Percentiles rank a stretch among this genome's conserved stretches.
Conservation (phyloP, 2,113 vertebrate species). For the Cyanoderma ruficeps region DNA sequence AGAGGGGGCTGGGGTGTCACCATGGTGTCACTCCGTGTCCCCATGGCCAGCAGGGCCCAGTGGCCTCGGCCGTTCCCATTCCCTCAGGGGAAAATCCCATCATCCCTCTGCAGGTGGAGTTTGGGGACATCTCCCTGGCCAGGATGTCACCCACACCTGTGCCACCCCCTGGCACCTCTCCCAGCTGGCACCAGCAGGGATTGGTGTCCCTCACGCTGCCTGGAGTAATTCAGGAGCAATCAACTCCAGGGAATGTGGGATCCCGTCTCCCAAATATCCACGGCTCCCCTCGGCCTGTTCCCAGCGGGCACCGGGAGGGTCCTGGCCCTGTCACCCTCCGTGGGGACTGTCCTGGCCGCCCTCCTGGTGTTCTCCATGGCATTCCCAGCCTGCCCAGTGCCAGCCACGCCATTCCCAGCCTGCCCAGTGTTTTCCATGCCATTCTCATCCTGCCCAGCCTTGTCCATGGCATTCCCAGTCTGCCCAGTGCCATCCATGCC, state of each 20-base stretch:
- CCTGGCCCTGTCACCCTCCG: rapidly evolving
- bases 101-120: rapidly evolving
- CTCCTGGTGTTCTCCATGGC: rapidly evolving
- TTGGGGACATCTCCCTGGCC: background rate
- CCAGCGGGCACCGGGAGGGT: rapidly evolving
- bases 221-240: rapidly evolving
- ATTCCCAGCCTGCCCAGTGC: background rate
- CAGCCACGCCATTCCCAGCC: rapidly evolving
- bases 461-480: background rate
- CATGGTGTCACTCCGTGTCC: background rate
- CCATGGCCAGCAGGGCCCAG: background rate
- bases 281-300: background rate
- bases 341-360: background rate
- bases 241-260: rapidly evolving
- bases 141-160: background rate
- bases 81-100: rapidly evolving
- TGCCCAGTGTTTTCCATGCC: background rate
- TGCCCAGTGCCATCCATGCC: too few species aligned
- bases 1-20: background rate
- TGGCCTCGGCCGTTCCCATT: rapidly evolving
- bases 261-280: rapidly evolving
- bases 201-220: rapidly evolving
- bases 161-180: background rate
- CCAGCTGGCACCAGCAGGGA: background rate
- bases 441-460: background rate